Evolutionary conservation across 2,113 vertebrate species (phyloP).

Genomic region (Corvus hawaiiensis): DNA sequence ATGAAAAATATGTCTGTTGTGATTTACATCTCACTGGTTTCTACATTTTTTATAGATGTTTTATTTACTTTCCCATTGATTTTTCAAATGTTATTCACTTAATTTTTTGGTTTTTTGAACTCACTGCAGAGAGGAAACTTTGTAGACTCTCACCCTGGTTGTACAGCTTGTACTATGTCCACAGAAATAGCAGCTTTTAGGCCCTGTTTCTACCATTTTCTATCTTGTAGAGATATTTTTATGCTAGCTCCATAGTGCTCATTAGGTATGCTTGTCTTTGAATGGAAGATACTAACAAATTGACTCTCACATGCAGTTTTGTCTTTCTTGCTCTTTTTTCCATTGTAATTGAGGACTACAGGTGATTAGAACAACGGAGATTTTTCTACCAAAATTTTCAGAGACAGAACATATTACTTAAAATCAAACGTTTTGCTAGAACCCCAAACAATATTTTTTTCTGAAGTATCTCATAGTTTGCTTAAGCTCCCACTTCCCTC

Average conservation of each 20-base stretch:
- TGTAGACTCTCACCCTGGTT: background rate
- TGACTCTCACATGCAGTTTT: background rate
- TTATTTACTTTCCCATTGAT: background rate
- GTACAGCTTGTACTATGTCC: background rate
- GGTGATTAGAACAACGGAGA: background rate
- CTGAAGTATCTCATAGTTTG: background rate
- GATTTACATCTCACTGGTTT: background rate
- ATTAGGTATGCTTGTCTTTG: background rate
- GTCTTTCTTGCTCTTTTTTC: background rate
- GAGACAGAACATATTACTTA: background rate
- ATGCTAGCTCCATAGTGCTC: background rate
- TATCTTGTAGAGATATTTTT: background rate
- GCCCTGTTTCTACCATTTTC: background rate
- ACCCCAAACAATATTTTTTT: background rate
- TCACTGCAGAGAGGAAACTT: background rate
- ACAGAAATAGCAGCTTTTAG: background rate
- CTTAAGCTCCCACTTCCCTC: background rate
- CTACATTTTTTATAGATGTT: background rate
- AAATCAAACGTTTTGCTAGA: background rate
- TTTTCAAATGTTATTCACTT: background rate
- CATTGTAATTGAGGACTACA: background rate
- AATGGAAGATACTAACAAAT: background rate
- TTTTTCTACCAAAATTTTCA: background rate
- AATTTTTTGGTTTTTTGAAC: background rate
- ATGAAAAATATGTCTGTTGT: background rate